A percentile compares a stretch with the other conserved stretches of the same genome.
These are phyloP conservation scores for Tinamus guttatus DNA, from an alignment of 2,113 vertebrate genomes.

Conservation along the genomic window DNA sequence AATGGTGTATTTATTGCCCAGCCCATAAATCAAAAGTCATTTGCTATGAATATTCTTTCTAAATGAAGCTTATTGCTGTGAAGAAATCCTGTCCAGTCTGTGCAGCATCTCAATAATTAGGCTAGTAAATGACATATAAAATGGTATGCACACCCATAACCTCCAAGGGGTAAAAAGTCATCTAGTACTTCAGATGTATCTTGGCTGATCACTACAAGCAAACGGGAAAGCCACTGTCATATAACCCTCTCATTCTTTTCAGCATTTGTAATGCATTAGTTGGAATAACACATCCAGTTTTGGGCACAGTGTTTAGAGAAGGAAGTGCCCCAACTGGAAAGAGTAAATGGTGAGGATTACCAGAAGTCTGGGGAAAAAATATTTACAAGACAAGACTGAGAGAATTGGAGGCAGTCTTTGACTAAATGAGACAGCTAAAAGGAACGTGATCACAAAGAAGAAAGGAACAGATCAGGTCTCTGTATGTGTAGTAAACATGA, in stretches of 20 bases:
- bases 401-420: background rate
- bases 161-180: background rate
- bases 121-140: background rate
- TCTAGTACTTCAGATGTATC: background rate
- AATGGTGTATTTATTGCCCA: background rate
- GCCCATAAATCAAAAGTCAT: background rate
- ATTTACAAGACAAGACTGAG: background rate
- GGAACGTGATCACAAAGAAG: background rate
- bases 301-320: background rate
- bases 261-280: background rate
- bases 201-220: background rate
- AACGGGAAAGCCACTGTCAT: background rate
- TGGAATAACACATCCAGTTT: background rate
- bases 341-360: background rate
- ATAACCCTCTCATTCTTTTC: background rate
- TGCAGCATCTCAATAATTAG: background rate
- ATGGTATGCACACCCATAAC: background rate
- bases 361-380: background rate
- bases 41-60: background rate
- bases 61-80: background rate
- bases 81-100: rapidly evolving
- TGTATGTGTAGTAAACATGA: background rate
- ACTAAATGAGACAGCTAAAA: background rate
- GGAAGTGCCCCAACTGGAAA: background rate
- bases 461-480: background rate